Evolutionary conservation across 1,140 invertebrate genomes (phyloP).

Genomic region (Babylonia areolata): DNA sequence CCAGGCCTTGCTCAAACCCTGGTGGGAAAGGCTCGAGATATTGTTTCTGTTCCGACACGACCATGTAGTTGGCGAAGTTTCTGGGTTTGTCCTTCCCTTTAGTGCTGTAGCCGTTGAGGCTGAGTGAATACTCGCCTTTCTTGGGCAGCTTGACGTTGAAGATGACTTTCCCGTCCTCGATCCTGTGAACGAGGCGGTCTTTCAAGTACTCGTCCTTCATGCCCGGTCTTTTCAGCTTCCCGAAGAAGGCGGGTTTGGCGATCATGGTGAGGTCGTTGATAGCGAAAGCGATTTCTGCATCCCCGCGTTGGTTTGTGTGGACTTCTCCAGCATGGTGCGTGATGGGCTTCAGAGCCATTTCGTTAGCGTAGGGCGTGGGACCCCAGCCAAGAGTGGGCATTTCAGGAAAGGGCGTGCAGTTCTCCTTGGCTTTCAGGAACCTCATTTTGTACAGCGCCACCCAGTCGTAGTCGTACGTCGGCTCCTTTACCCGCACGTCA

Average conservation of each 20-base stretch:
- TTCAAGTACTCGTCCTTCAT: slow-evolving; percentile 45
- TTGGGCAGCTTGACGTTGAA: slow-evolving; percentile 62
- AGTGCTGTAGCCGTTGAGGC: slow-evolving; percentile 51
- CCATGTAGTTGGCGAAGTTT: slow-evolving; percentile 65
- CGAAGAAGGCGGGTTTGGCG: slow-evolving; percentile 27
- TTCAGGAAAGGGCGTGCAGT: slow-evolving; percentile 57
- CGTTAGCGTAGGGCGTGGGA: slow-evolving; percentile 49
- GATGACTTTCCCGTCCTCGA: slow-evolving; percentile 63
- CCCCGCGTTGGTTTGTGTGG: slow-evolving; percentile 51
- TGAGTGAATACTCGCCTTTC: slow-evolving; percentile 62
- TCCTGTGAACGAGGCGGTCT: slow-evolving; percentile 58
- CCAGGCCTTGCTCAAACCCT: slow-evolving; percentile 56
- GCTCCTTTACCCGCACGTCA: slow-evolving; percentile 52
- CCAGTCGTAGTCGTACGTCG: slow-evolving; percentile 65
- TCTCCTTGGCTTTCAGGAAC: slow-evolving; percentile 48
- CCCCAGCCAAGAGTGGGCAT: slow-evolving; percentile 65
- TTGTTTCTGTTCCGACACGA: slow-evolving; percentile 58
- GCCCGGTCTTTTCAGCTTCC: slow-evolving; percentile 14
- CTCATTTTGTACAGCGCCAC: slow-evolving; percentile 62
- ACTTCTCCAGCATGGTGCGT: slow-evolving; percentile 61
- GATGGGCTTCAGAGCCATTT: slow-evolving; percentile 57
- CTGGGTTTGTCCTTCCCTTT: background rate
- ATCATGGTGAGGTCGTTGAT: slow-evolving; percentile 28
- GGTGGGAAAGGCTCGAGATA: slow-evolving; percentile 53
- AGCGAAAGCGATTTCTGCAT: slow-evolving; percentile 60